These are phyloP conservation scores for Eulithis prunata DNA, from an alignment of 2,888 invertebrate species.

Conservation along the genomic window DNA sequence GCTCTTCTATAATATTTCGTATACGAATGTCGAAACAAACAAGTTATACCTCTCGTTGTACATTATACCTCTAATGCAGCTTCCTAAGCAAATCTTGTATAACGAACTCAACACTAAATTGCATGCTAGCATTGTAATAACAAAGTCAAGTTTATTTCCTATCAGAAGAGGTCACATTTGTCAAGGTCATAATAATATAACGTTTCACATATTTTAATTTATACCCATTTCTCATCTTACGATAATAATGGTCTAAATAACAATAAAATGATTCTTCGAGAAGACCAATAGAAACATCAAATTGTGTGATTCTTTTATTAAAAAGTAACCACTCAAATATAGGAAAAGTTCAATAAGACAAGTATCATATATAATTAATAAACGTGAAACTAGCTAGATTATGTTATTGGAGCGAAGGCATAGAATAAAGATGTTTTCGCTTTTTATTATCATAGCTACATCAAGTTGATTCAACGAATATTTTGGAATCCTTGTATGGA, in stretches of 20 bases:
- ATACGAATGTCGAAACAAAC: conserved; percentile 4
- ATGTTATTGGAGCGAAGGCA: background rate
- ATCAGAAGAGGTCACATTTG: conserved; percentile 9
- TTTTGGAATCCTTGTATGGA: conserved; percentile 13
- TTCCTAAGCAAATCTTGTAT: background rate
- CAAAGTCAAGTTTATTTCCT: conserved; percentile 5
- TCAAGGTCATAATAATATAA: background rate
- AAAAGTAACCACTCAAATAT: conserved; percentile 8
- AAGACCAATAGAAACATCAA: conserved; percentile 21
- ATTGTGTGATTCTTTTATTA: background rate
- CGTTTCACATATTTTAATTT: background rate
- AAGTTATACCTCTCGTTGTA: background rate
- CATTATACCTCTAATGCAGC: background rate
- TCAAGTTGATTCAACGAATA: conserved; percentile 15
- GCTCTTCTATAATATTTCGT: background rate
- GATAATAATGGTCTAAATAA: background rate
- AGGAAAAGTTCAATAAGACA: too few species aligned
- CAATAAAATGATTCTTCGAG: background rate
- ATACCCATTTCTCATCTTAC: background rate
- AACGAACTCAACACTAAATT: background rate
- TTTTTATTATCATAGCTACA: conserved; percentile 9
- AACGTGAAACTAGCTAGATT: conserved; percentile 3
- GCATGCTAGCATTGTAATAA: background rate
- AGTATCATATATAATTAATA: background rate
- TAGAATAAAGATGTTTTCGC: background rate